These are phyloP conservation scores for Apodemia zela DNA, from an alignment of 2,888 invertebrate genomes.

Conservation along the genomic window DNA sequence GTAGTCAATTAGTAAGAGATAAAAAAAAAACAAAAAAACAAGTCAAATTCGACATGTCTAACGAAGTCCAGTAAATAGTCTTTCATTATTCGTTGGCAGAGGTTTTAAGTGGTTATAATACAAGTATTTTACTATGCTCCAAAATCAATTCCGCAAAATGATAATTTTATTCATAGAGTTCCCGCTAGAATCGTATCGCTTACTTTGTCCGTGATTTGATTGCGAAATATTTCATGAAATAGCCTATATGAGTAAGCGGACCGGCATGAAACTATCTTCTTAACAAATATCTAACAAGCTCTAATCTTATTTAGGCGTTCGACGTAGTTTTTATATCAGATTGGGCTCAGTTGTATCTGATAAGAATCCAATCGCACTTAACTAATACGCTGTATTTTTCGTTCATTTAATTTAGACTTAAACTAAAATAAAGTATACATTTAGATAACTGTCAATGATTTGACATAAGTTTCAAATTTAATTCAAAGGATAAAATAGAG, in stretches of 20 bases:
- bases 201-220: conserved; percentile 75
- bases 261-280: conserved; percentile 13
- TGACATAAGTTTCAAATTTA: neutral
- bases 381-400: neutral
- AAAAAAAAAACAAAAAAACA: too few species aligned
- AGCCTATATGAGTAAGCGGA: conserved; percentile 19
- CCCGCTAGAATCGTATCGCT: conserved; percentile 73
- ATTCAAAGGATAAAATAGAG: neutral
- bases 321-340: conserved; percentile 3
- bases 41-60: neutral
- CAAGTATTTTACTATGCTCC: conserved; percentile 66
- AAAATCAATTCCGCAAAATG: conserved; percentile 77
- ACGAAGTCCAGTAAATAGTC: conserved; percentile 6
- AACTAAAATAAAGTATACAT: neutral
- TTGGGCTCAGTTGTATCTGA: neutral
- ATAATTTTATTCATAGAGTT: conserved; percentile 80
- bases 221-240: conserved; percentile 44
- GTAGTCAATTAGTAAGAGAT: too few species aligned
- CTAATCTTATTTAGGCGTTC: conserved; percentile 6
- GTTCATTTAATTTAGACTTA: neutral
- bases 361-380: conserved; percentile 1
- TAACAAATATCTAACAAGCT: conserved; percentile 13
- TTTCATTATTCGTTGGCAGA: conserved; percentile 21
- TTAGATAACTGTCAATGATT: neutral
- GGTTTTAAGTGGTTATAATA: conserved; percentile 44